Base-by-base conservation (phyloP, 2,113 vertebrate species). In the Plecotus auritus region DNA sequence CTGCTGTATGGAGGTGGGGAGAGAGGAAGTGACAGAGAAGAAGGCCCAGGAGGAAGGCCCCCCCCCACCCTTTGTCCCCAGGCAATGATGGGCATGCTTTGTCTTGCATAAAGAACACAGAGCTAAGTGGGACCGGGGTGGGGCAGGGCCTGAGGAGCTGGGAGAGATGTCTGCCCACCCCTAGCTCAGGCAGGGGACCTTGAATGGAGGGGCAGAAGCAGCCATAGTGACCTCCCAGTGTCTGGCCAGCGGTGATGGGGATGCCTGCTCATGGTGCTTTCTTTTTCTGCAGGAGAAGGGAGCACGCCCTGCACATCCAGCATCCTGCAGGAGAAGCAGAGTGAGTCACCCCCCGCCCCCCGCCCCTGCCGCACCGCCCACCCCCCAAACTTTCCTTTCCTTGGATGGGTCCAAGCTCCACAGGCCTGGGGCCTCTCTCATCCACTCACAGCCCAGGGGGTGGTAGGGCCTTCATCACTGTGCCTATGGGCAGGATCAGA, bases 251-350 rank as follows among this genome's bases (percentile, higher is more conserved):
- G 51, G 69, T 61, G 30, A 13, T 1, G 7, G n/a, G 17, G 51
- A 17, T 6, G 56, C 40, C 7, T 30, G 35, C 67, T 97, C 77
- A 96, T 0, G 2, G 49, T 17, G 54, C 47, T 76, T 85, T 49
- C 32, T 84, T n/a, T 88, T 93, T 94, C 93, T 73, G 18, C 97
- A 98, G 98, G 97, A 93, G 98, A 98, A 73, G 98, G 96, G 14
- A 86, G 96, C 17, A 0, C 49, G 0, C 96, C 97, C 9, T 98
- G 98, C 84, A 98, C 98, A 0, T 98, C 98, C 73, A 97, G 96
- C 51, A 59, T 98, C 91, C 97, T 98, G 3, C 98, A 98, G 93
- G 98, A 98, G 88, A 98, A 98, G 40, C 98, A 98, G 93, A 91
- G 98, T 98, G 96, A 98, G 98, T 98, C 16, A 61, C 59, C 4